phyloP scores from a whole-genome alignment of 2,797 vertebrate species.

The Gobio occitaniae region DNA sequence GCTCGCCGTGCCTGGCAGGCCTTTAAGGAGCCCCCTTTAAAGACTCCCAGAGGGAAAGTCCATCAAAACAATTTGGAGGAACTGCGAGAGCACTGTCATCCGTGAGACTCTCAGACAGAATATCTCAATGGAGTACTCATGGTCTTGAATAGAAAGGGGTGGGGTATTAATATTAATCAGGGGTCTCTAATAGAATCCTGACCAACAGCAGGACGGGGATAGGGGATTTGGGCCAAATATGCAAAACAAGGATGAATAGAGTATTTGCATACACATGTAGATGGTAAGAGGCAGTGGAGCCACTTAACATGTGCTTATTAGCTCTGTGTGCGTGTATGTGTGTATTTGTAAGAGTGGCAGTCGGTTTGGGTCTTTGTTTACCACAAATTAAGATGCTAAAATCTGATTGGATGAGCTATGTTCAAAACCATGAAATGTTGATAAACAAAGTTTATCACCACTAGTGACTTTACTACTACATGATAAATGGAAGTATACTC shows the following conservation, averaged over 20 bases:
- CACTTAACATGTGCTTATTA: slow-evolving; percentile 67
- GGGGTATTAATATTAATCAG: slow-evolving; percentile 74
- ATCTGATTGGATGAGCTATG: not conserved
- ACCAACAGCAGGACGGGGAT: slow-evolving; percentile 49
- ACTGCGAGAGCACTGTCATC: slow-evolving; percentile 68
- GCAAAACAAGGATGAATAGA: slow-evolving; percentile 54
- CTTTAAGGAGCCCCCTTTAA: slow-evolving; percentile 59
- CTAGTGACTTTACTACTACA: not conserved
- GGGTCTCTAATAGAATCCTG: slow-evolving; percentile 63
- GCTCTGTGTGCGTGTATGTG: slow-evolving; percentile 53
- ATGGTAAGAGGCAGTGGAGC: slow-evolving; percentile 51
- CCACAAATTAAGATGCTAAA: slow-evolving; percentile 58
- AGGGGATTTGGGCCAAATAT: slow-evolving; percentile 61
- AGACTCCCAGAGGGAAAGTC: slow-evolving; percentile 68
- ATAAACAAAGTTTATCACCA: not conserved
- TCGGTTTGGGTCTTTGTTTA: slow-evolving; percentile 46
- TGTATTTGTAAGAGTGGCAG: slow-evolving; percentile 17
- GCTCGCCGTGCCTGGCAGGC: slow-evolving; percentile 45
- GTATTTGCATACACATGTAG: slow-evolving; percentile 62
- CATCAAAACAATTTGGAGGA: slow-evolving; percentile 70
- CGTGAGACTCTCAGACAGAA: slow-evolving; percentile 70
- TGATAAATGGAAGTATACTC: not conserved
- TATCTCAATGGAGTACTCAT: slow-evolving; percentile 70
- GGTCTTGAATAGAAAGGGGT: slow-evolving; percentile 62
- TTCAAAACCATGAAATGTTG: not conserved